phyloP scores from a whole-genome alignment of 2,113 vertebrate species.

The Regulus satrapa region DNA sequence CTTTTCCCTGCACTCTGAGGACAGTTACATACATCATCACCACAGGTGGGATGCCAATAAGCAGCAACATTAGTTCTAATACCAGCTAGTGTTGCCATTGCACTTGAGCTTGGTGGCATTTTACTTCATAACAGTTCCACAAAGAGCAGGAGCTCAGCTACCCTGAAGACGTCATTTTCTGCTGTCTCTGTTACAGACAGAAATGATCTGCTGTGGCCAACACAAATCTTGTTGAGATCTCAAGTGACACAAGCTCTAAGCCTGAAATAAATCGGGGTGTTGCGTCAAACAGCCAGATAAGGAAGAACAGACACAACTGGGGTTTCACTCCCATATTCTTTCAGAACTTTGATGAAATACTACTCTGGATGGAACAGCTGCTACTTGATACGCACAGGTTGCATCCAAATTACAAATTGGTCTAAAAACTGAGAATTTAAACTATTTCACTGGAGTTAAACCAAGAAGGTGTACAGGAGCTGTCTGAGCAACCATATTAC shows the following conservation, averaged over 20 bases:
- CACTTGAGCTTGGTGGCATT: background rate
- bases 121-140: background rate
- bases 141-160: background rate
- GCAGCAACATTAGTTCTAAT: background rate
- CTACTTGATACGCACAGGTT: background rate
- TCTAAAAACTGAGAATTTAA: background rate
- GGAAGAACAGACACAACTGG: background rate
- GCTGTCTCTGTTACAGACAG: background rate
- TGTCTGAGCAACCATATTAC: background rate
- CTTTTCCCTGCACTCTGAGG: background rate
- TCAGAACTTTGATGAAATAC: background rate
- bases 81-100: background rate
- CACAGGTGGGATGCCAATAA: background rate
- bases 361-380: background rate
- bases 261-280: background rate
- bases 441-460: background rate
- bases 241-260: background rate
- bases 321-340: background rate
- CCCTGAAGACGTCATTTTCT: background rate
- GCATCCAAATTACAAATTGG: background rate
- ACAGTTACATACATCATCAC: background rate
- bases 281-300: background rate
- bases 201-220: background rate
- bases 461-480: background rate
- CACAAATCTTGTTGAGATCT: background rate